phyloP scores from a whole-genome alignment of 2,797 vertebrate species.

The Ctenosaura bakeri region DNA sequence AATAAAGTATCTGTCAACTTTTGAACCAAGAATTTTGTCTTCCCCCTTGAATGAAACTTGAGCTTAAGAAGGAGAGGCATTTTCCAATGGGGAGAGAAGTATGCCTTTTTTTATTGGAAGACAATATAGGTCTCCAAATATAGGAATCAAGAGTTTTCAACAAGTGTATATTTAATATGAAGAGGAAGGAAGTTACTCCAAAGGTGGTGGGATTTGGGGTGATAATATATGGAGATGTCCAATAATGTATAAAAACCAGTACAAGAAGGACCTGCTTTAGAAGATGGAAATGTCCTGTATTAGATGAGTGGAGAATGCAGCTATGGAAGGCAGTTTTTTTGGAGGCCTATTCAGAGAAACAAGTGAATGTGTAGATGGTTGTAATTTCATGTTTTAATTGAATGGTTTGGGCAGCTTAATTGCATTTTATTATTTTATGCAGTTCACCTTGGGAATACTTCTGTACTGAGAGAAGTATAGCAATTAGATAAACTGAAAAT shows the following conservation, averaged over 20 bases:
- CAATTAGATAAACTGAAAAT: slow-evolving; percentile 7
- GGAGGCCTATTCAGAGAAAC: background rate
- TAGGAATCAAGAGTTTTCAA: background rate
- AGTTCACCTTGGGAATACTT: background rate
- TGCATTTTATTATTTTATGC: slow-evolving; percentile 1
- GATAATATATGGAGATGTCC: too few species aligned
- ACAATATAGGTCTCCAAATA: background rate
- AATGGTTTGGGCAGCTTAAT: slow-evolving; percentile 10
- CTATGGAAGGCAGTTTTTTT: background rate
- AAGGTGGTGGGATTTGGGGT: background rate
- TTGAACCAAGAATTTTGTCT: too few species aligned
- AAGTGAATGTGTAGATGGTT: background rate
- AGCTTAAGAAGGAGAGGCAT: background rate
- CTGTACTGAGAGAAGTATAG: background rate
- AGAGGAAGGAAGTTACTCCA: background rate
- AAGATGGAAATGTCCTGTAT: background rate
- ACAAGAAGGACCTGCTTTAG: background rate
- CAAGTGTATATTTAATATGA: background rate
- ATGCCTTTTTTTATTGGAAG: background rate
- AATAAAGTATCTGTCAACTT: too few species aligned
- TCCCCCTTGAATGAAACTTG: too few species aligned
- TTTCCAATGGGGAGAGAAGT: background rate
- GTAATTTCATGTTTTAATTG: slow-evolving; percentile 10
- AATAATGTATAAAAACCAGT: background rate
- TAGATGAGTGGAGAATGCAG: background rate